These are phyloP conservation scores for Acrocephalus kingi DNA, from an alignment of 2,113 vertebrate species.

Conservation along the genomic window DNA sequence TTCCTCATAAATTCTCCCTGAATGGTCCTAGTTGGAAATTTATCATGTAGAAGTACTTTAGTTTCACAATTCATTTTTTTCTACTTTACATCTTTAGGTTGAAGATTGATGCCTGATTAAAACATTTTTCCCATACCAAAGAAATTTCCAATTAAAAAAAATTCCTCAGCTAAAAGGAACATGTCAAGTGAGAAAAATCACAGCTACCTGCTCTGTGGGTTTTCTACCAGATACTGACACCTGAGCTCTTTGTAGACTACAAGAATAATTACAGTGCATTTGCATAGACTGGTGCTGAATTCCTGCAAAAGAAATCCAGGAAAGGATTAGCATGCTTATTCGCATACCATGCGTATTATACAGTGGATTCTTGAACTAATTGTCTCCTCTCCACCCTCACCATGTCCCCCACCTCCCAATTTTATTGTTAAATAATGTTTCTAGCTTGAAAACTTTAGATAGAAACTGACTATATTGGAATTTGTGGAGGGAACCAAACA, in stretches of 20 bases:
- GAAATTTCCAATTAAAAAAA: conserved; percentile 55
- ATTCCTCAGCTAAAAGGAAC: conserved; percentile 7
- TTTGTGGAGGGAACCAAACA: neutral
- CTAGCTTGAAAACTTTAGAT: neutral
- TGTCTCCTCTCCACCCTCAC: neutral
- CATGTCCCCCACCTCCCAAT: neutral
- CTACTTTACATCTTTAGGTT: neutral
- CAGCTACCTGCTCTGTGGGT: neutral
- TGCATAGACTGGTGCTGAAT: neutral
- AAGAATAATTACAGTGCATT: conserved; percentile 46
- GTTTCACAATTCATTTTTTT: conserved; percentile 8
- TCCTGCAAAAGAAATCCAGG: neutral
- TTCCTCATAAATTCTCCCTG: neutral
- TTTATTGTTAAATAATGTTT: neutral
- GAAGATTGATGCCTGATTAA: conserved; percentile 48
- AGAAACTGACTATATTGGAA: neutral
- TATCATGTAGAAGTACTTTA: neutral
- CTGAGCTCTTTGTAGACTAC: neutral
- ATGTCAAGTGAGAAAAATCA: conserved; percentile 55
- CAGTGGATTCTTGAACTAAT: neutral
- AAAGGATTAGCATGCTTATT: neutral
- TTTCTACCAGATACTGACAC: conserved; percentile 17
- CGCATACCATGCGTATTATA: neutral
- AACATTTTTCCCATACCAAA: neutral
- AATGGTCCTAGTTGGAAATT: neutral